phyloP scores from a whole-genome alignment of 2,113 vertebrate species.

The Neodon shergylaensis region DNA sequence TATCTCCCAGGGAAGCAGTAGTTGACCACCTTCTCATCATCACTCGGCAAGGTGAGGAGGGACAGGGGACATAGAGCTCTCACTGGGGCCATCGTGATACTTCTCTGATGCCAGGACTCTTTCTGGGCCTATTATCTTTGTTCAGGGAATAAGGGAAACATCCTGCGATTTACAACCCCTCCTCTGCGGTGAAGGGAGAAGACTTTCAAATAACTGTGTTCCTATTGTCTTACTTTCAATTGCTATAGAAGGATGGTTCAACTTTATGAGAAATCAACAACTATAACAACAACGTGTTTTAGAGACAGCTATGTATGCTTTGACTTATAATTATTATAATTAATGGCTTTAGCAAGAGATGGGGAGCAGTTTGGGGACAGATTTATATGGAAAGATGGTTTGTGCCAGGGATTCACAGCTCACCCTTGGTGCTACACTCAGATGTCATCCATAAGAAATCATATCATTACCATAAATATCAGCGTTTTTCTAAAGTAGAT shows the following conservation, averaged over 20 bases:
- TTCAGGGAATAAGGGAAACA: conserved; percentile 45
- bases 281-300: background rate
- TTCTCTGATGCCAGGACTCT: conserved; percentile 17
- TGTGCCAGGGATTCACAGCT: background rate
- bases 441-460: background rate
- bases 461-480: background rate
- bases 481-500: background rate
- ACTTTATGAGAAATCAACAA: background rate
- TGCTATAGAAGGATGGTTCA: background rate
- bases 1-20: conserved; percentile 51
- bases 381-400: background rate
- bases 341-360: background rate
- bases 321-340: background rate
- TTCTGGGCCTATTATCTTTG: conserved; percentile 42
- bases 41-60: background rate
- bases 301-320: background rate
- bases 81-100: background rate
- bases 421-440: background rate
- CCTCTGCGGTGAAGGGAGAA: conserved; percentile 4
- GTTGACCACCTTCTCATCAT: conserved; percentile 57
- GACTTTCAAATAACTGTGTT: conserved; percentile 47
- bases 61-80: background rate
- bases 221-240: background rate
- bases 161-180: conserved; percentile 43
- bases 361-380: background rate